Percentiles rank a stretch among this genome's conserved stretches.
Evolutionary conservation across 2,888 invertebrate genomes (phyloP).

Genomic region (Habrosyne pyritoides): DNA sequence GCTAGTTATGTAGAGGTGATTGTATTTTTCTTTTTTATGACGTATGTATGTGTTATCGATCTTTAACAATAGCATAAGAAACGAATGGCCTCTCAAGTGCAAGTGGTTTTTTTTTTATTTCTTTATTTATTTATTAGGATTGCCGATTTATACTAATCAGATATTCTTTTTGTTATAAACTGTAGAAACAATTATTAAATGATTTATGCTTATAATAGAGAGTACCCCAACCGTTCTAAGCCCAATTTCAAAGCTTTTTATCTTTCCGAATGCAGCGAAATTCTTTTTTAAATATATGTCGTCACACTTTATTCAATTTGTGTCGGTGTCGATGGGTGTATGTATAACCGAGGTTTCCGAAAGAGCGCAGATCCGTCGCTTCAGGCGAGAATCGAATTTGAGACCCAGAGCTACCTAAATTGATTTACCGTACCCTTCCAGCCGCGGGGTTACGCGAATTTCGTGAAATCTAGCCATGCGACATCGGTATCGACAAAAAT

Average conservation of each 20-base stretch:
- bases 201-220: too few species aligned
- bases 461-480: constrained; percentile 48
- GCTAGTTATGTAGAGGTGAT: too few species aligned
- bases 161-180: too few species aligned
- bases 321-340: constrained; percentile 57
- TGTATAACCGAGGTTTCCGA: constrained; percentile 56
- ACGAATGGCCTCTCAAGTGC: too few species aligned
- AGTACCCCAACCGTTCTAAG: constrained; percentile 14
- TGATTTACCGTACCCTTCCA: constrained; percentile 72
- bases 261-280: neutral
- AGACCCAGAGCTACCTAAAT: constrained; percentile 71
- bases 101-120: too few species aligned
- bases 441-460: constrained; percentile 52
- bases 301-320: constrained; percentile 63
- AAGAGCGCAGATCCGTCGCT: constrained; percentile 61
- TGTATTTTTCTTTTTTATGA: too few species aligned
- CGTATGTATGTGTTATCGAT: too few species aligned
- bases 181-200: too few species aligned
- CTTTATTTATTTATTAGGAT: too few species aligned
- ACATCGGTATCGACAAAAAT: constrained; percentile 29
- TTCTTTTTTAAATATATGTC: constrained; percentile 45
- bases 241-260: too few species aligned
- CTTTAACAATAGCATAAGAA: too few species aligned
- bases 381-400: constrained; percentile 75
- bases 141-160: too few species aligned